Evolutionary conservation across 2,888 invertebrate genomes (phyloP), one percentile per base, ranked within the genome.

Genomic region (Alcis repandata): DNA sequence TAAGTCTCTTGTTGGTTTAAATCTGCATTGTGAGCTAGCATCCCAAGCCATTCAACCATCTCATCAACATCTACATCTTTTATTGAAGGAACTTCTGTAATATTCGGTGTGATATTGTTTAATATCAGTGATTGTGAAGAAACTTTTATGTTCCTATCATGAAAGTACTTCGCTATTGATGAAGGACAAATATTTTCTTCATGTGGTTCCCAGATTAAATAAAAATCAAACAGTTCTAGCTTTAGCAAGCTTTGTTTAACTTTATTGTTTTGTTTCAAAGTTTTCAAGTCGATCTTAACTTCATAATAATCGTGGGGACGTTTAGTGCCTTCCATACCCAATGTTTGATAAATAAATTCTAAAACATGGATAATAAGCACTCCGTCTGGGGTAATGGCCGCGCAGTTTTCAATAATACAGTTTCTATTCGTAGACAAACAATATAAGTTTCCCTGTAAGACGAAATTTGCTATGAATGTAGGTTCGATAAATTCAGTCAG

Each of bases 21-120:
- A 63, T 88, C 81, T 13, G 75, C 87, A 27, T 79, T 74, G 20
- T 81, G 79, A 11, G 86, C 86, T 13, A 92, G 62, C 81, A 92
- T 82, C 0, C 93, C 93, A 41, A 89, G 77, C 93, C 93, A 93
- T 78, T 93, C 93, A 0, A 84, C 85, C 69, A 93, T 78, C 68
- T 91, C 91, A 1, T 88, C 88, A 40, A 79, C 64, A 17, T 90
- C 86, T 4, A 80, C 80, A 70, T 88, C 88, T 63, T 79, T 75
- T 49, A 89, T 59, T 48, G 83, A 78, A 0, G 92, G 92, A 52
- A 91, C 79, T 76, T 85, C 79, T 11, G 67, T 73, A 11, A 92
- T 73, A 27, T 75, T 62, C n/a, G 91, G 88, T 20, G 78, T 75
- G 2, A 87, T 0, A 57, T 68, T 81, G 22, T 72, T 78, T 8